Conservation (phyloP, 2,113 vertebrate species). For the Stomatorhinus ivindoensis region DNA sequence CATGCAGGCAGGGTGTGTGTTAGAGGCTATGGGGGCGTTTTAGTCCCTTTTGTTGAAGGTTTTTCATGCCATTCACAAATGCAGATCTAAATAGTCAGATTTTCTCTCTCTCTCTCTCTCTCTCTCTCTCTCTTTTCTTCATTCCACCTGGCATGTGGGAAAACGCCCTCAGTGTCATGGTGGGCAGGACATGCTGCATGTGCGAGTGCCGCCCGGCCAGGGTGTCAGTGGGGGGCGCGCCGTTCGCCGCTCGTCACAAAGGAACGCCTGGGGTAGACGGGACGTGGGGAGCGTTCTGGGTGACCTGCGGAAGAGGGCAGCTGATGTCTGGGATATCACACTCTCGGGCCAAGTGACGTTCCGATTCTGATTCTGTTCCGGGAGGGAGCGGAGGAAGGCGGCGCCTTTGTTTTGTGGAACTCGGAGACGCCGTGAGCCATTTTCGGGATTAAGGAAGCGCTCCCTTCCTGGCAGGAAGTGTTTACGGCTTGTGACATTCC, state of each 20-base stretch:
- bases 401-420: constrained; percentile 10
- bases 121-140: not conserved
- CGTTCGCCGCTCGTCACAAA: not conserved
- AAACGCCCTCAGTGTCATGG: not conserved
- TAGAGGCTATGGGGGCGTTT: not conserved
- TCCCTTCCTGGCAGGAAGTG: constrained; percentile 69
- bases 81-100: not conserved
- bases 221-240: not conserved
- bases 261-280: not conserved
- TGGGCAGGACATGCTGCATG: not conserved
- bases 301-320: not conserved
- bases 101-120: not conserved
- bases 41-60: not conserved
- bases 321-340: not conserved
- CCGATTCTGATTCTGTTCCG: not conserved
- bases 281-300: not conserved
- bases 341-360: not conserved
- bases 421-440: not conserved
- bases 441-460: constrained; percentile 63
- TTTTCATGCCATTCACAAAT: not conserved
- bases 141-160: not conserved
- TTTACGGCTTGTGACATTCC: constrained; percentile 69
- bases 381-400: not conserved
- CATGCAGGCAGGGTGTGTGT: not conserved
- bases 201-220: not conserved